A percentile compares a stretch with the other conserved stretches of the same genome.
Conservation (phyloP, 2,888 invertebrate species). For the Melanostoma scalare region DNA sequence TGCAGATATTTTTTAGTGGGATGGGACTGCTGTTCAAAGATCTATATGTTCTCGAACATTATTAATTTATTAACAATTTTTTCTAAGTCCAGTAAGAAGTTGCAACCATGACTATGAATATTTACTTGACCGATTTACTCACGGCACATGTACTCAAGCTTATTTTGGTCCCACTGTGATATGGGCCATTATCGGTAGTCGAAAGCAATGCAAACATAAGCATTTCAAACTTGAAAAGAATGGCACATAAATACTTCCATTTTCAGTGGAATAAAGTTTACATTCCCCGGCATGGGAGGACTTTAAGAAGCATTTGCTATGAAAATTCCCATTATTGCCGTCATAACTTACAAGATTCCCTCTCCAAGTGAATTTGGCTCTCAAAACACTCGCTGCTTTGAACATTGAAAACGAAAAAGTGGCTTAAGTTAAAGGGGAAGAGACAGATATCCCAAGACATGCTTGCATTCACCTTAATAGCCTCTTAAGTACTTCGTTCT, state of each 20-base stretch:
- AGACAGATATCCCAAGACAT: slow-evolving; percentile 51
- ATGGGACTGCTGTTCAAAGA: no score
- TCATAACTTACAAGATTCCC: slow-evolving; percentile 71
- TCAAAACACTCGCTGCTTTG: slow-evolving; percentile 32
- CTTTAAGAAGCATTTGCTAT: slow-evolving; percentile 59
- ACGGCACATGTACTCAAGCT: no score
- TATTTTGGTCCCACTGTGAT: slow-evolving; percentile 50
- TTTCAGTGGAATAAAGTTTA: slow-evolving; percentile 62
- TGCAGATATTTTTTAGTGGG: no score
- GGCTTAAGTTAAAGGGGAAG: slow-evolving; percentile 29
- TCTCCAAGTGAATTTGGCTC: slow-evolving; percentile 33
- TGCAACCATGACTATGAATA: slow-evolving; percentile 33
- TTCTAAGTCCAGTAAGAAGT: no score
- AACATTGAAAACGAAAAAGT: slow-evolving; percentile 34
- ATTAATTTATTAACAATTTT: no score
- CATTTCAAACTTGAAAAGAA: slow-evolving; percentile 12
- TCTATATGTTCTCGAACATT: no score
- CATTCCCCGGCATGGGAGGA: slow-evolving; percentile 33
- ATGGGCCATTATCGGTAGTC: not conserved
- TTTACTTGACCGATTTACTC: not conserved
- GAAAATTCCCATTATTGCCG: slow-evolving; percentile 68
- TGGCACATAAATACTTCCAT: slow-evolving; percentile 65
- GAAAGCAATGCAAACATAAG: slow-evolving; percentile 18
- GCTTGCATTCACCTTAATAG: slow-evolving; percentile 52
- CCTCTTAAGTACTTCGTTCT: slow-evolving; percentile 28